Conservation (phyloP, 2,113 vertebrate genomes). For the Vombatus ursinus region DNA sequence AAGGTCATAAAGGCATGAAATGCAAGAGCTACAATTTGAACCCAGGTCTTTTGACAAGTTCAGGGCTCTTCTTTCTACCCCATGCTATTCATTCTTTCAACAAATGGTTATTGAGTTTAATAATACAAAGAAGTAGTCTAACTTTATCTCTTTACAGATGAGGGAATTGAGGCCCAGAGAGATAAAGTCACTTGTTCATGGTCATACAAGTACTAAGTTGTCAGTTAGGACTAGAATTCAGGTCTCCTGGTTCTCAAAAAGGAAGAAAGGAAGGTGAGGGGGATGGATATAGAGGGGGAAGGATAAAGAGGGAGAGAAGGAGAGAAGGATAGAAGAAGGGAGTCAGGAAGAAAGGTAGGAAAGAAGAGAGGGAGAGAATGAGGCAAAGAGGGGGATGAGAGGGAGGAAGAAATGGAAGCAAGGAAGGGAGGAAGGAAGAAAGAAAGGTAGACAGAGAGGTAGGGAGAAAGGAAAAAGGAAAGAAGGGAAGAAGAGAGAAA, state of each 20-base stretch:
- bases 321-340: neutral
- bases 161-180: neutral
- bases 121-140: neutral
- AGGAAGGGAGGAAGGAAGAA: no score
- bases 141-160: neutral
- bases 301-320: no score
- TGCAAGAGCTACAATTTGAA: neutral
- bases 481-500: neutral
- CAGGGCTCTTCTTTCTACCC: neutral
- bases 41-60: neutral
- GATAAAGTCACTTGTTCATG: neutral
- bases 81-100: neutral
- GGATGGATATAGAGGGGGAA: neutral
- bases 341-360: neutral
- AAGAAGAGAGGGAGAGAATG: neutral
- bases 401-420: no score
- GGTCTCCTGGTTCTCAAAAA: neutral
- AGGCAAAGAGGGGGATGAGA: neutral
- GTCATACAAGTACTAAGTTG: neutral
- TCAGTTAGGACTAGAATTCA: neutral
- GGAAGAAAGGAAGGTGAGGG: no score
- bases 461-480: no score
- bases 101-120: neutral
- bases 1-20: neutral
- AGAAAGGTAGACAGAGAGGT: neutral